Base-by-base conservation (phyloP, 2,113 vertebrate genomes). In the Colius striatus region DNA sequence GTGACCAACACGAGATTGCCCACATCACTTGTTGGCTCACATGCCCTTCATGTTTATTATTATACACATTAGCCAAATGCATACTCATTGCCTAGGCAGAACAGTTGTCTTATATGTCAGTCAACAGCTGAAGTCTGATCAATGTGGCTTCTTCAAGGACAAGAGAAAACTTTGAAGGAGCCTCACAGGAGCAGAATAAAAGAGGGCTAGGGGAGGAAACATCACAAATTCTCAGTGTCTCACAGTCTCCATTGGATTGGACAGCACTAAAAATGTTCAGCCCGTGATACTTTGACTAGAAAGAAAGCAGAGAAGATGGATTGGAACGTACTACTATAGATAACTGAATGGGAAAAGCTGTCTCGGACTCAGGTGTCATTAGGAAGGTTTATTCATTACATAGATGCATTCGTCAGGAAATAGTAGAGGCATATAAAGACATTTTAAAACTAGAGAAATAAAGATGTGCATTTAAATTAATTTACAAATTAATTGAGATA, bases 161-260 rank as follows among this genome's bases (percentile, higher is more conserved):
- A 22, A 68, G 58, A 60, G 6, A 67, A 87, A 65, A 34, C 41
- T 21, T 41, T 17, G 8, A 70, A 89, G 50, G n/a, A 30, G 6
- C 23, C 32, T 89, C 12, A 76, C 8, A 38, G n/a, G 6, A 67
- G 26, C 38, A 67, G 43, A 71, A 23, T 25, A 43, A 53, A 76
- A 51, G 6, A 7, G 13, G 30, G 6, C 0, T 7, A 32, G 11
- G 16, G 10, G 2, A 19, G 9, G 41, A 38, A 30, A 1, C 15
- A 47, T 12, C 32, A 63, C 34, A 66, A 7, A 6, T 32, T 53
- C 22, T 45, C 20, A 25, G 29, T 26, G 8, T 18, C 29, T 6
- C 4, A 55, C n/a, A n/a, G 27, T 41, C 16, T 65, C 32, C 61
- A 36, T 2, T 80, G 50, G 34, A 41, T 34, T 19, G 13, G n/a